Conservation (phyloP, 2,113 vertebrate genomes). For the Myiozetetes cayanensis region DNA sequence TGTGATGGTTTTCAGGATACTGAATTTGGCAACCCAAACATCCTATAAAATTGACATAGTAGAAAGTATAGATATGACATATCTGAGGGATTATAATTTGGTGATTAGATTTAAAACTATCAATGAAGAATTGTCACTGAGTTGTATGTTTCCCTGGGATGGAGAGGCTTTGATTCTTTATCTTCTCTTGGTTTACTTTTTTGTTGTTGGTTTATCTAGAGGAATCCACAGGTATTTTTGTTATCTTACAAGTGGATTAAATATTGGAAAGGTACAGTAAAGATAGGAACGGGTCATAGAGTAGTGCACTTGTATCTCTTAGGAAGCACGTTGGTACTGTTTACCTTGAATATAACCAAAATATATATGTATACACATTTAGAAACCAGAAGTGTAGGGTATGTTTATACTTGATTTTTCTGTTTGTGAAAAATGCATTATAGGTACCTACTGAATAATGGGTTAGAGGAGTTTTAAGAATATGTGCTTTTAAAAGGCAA, state of each 20-base stretch:
- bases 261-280: background rate
- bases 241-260: background rate
- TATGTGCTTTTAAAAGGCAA: background rate
- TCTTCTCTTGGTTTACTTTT: background rate
- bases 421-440: background rate
- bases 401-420: background rate
- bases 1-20: background rate
- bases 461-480: background rate
- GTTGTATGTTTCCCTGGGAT: background rate
- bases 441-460: background rate
- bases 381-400: background rate
- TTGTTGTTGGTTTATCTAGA: background rate
- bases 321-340: background rate
- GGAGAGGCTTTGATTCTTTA: background rate
- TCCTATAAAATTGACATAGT: background rate
- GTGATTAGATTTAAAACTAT: background rate
- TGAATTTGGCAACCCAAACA: background rate
- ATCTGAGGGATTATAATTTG: background rate
- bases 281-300: background rate
- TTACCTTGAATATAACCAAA: background rate
- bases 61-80: background rate
- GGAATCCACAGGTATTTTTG: background rate
- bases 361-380: background rate
- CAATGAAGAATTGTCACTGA: background rate
- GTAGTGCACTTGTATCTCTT: background rate